Conservation (phyloP, 2,113 vertebrate genomes). For the Seriola aureovittata region DNA sequence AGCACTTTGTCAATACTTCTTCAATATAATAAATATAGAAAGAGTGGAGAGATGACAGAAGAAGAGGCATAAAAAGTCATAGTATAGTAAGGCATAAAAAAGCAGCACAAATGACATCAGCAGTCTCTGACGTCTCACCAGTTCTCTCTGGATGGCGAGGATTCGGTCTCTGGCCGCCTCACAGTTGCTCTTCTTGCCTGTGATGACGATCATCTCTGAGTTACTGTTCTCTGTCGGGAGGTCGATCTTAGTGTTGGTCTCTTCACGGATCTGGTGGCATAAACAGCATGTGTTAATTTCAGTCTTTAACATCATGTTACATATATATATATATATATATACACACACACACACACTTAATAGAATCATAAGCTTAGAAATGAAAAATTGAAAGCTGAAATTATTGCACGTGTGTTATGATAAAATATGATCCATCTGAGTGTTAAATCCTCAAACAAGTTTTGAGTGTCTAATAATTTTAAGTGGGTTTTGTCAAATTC, state of each 20-base stretch:
- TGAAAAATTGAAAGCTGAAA: too few relatives aligned
- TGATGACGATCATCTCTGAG: constrained; percentile 89
- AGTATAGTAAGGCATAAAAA: too few relatives aligned
- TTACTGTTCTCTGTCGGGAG: constrained; percentile 90
- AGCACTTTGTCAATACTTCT: not conserved
- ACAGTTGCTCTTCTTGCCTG: constrained; percentile 86
- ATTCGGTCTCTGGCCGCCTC: constrained; percentile 87
- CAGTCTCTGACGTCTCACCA: constrained; percentile 78
- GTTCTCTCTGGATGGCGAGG: constrained; percentile 87
- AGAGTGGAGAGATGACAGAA: too few relatives aligned
- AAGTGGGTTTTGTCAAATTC: not conserved
- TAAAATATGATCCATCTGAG: too few relatives aligned
- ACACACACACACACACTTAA: too few relatives aligned
- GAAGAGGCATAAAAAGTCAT: too few relatives aligned
- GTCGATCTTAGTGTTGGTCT: constrained; percentile 90
- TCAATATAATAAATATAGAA: not conserved
- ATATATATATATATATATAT: too few relatives aligned
- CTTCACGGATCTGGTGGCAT: constrained; percentile 85
- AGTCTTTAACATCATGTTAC: not conserved
- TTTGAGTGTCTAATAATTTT: not conserved
- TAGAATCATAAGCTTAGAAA: too few relatives aligned
- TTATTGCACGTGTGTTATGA: too few relatives aligned
- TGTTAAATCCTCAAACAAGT: too few relatives aligned
- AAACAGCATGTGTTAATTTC: not conserved
- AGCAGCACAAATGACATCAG: not conserved